Evolutionary conservation across 2,113 vertebrate genomes (phyloP), one percentile per base, ranked within the genome.

Genomic region (Nerophis ophidion): DNA sequence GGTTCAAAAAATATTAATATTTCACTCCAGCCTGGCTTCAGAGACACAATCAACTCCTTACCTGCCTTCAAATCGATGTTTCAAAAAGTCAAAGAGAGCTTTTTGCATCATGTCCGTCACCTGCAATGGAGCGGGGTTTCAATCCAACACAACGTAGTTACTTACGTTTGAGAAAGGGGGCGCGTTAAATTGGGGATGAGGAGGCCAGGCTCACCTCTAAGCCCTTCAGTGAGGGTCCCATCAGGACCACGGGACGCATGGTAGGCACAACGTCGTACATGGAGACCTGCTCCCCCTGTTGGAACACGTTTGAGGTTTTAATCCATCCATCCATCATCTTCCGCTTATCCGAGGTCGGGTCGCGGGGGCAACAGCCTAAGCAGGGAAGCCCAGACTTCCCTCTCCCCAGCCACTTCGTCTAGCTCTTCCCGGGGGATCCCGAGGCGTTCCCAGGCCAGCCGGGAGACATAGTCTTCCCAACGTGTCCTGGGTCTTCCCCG

Each of bases 41-140:
- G 8, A 8, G 15, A 60, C 15, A 40, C 6, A 44, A 44, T 4
- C 1, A 44, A 44, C 40, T 12, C 12, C 40, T 56, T 36, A 99
- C 97, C 96, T 92, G 72, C 96, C 95, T 93, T 98, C 95, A 82
- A 99, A 99, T 91, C 95, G 92, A 87, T 96, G 96, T 91, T 99
- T 99, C 89, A 99, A 90, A 93, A 92, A 99, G 88, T 99, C 97
- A 88, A 99, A 99, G 40, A 99, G 88, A 38, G 96, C 96, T 92
- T 99, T 99, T 81, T 99, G 97, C 97, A 99, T 99, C 97, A 99
- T 99, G 83, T 99, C 97, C 77, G 97, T 99, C 72, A 99, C 95
- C 97, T 99, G 80, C 26, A 91, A 89, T 67, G 15, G 8, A 65
- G n/a, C 44, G 70, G 44, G 12, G 15, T 35, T 59, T 66, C 48